These are phyloP conservation scores for Eupithecia insigniata DNA, from an alignment of 2,888 invertebrate genomes.

Conservation along the genomic window DNA sequence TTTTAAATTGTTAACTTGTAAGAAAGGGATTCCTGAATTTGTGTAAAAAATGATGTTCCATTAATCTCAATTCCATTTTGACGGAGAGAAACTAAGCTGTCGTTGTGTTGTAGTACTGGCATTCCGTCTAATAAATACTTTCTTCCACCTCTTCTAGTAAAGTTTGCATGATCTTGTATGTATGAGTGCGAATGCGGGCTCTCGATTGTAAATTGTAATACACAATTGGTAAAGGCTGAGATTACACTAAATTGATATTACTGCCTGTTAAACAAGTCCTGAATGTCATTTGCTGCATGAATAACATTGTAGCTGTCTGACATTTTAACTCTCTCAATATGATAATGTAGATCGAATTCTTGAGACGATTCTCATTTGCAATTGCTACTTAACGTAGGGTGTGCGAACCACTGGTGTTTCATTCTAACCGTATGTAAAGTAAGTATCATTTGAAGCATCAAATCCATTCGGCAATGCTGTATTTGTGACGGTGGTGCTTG, in stretches of 20 bases:
- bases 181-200: conserved; percentile 59
- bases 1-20: not conserved
- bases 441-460: not conserved
- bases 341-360: conserved; percentile 16
- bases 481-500: not conserved
- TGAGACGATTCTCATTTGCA: conserved; percentile 2
- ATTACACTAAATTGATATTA: conserved; percentile 62
- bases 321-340: conserved; percentile 33
- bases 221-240: conserved; percentile 58
- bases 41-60: not conserved
- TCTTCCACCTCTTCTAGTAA: conserved; percentile 20
- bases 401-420: conserved; percentile 40
- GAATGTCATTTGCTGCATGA: conserved; percentile 45
- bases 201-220: conserved; percentile 52
- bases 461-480: not conserved
- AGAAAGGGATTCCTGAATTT: not conserved
- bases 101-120: not conserved
- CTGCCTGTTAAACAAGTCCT: conserved; percentile 49
- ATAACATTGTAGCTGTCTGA: conserved; percentile 35
- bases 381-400: not conserved
- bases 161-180: too few species aligned
- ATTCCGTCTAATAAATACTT: not conserved
- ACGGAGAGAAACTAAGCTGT: not conserved
- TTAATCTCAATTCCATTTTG: not conserved
- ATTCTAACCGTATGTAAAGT: not conserved